Conservation (phyloP, 2,113 vertebrate species). For the Xenopus borealis region DNA sequence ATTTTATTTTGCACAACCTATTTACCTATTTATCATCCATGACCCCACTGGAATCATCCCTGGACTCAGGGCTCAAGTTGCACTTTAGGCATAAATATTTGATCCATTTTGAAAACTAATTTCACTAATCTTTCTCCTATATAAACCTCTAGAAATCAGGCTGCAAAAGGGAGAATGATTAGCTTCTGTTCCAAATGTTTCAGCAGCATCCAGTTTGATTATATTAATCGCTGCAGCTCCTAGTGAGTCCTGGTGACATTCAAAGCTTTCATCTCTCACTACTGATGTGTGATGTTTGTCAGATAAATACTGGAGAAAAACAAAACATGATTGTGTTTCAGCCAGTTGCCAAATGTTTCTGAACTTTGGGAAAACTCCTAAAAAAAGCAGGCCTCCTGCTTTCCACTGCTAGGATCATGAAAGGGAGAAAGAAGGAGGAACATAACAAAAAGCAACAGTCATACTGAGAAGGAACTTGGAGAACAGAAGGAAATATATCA, state of each 20-base stretch:
- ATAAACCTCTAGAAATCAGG: too few relatives aligned
- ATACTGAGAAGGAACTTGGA: constrained; percentile 40
- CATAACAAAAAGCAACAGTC: constrained; percentile 33
- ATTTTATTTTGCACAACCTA: too few relatives aligned
- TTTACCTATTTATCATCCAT: too few relatives aligned
- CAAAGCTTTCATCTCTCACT: constrained; percentile 31
- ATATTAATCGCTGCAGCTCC: constrained; percentile 36
- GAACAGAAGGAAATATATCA: constrained; percentile 33
- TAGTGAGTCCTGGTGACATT: constrained; percentile 39
- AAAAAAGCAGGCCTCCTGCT: constrained; percentile 32
- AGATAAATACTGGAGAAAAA: constrained; percentile 36
- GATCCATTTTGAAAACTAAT: too few relatives aligned
- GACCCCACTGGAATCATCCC: too few relatives aligned
- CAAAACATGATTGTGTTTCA: constrained; percentile 33
- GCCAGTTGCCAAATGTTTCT: constrained; percentile 32
- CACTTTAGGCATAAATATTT: too few relatives aligned
- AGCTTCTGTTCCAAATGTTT: constrained; percentile 21
- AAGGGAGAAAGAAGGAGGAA: constrained; percentile 26
- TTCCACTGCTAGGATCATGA: constrained; percentile 28
- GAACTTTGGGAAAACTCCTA: constrained; percentile 37
- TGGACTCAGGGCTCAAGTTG: too few relatives aligned
- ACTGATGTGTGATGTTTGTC: constrained; percentile 40
- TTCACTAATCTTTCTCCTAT: too few relatives aligned
- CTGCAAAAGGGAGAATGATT: background rate
- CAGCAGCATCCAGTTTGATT: constrained; percentile 27